Base-by-base conservation (phyloP, 2,113 vertebrate genomes). In the Pheucticus melanocephalus region DNA sequence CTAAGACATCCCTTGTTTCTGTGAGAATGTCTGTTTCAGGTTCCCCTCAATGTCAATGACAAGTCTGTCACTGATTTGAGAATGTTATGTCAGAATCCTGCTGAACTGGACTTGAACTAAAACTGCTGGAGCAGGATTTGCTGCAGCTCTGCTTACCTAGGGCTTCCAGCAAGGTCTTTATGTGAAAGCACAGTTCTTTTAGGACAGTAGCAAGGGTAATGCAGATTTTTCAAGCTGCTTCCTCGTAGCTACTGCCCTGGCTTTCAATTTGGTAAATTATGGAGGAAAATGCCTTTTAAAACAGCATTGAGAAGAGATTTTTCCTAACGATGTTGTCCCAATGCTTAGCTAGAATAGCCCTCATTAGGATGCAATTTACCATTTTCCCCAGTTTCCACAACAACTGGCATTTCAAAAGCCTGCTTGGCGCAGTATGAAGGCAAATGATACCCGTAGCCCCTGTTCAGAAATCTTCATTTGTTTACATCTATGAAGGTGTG, bases 401-500 rank as follows among this genome's bases (percentile, higher is more conserved):
- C 30, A 82, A 48, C 10, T 79, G 63, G 33, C 57, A 48, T 71
- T 94, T 90, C 54, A 76, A 54, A 63, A 70, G 50, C 25, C 61
- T 92, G 12, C 60, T 84, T 92, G 44, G 33, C 79, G 75, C 60
- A 54, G 12, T 57, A 47, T n/a, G 56, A 76, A 70, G 70, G 69
- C 83, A 95, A 87, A 48, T 51, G 4, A 79, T 80, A 87, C 50
- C 82, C 70, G 23, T 76, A 92, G 88, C 39, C 73, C 69, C 76
- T 47, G 42, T 77, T 95, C 57, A 63, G 47, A 90, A 75, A 56
- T 65, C 40, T 73, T 53, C 76, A 22, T 86, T 95, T 86, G 27
- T 88, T 96, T 92, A 57, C 20, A 24, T 94, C 37, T 85, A 11
- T 70, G 65, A 95, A 95, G 92, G 86, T 71, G 27, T 68, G 25